These are phyloP conservation scores for Hetaerina americana DNA, from an alignment of 1,140 invertebrate genomes.

Conservation along the genomic window DNA sequence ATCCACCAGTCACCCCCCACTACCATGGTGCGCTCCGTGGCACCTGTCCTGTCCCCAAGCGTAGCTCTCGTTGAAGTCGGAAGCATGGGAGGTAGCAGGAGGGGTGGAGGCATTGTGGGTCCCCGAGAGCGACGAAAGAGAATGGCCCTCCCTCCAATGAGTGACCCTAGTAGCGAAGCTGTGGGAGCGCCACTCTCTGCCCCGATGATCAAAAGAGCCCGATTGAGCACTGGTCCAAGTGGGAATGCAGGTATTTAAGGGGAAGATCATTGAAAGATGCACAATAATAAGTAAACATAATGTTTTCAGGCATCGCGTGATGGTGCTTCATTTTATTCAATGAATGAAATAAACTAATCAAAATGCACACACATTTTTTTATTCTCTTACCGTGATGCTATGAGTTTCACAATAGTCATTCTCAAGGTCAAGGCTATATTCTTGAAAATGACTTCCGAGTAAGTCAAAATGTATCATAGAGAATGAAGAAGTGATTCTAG, in stretches of 20 bases:
- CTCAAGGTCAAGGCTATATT: too few species aligned
- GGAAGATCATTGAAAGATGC: too few species aligned
- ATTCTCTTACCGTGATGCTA: too few species aligned
- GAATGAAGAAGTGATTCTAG: too few species aligned
- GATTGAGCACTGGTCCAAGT: neutral
- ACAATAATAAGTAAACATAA: too few species aligned
- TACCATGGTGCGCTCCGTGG: neutral
- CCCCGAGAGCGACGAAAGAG: conserved; percentile 25
- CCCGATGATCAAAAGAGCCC: neutral
- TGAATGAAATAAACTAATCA: too few species aligned
- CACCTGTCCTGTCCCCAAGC: neutral
- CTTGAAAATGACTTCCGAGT: too few species aligned
- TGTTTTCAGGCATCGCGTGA: too few species aligned
- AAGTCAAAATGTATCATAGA: too few species aligned
- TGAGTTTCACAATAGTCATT: too few species aligned
- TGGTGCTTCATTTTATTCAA: too few species aligned
- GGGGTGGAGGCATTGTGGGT: neutral
- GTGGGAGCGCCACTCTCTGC: neutral
- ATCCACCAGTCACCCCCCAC: neutral
- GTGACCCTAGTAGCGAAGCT: neutral
- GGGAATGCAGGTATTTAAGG: neutral
- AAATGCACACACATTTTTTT: too few species aligned
- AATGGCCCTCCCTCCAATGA: neutral
- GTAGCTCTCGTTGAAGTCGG: neutral
- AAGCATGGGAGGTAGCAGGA: neutral